Base-by-base conservation (phyloP, 2,888 invertebrate species). In the Tetragonisca angustula region DNA sequence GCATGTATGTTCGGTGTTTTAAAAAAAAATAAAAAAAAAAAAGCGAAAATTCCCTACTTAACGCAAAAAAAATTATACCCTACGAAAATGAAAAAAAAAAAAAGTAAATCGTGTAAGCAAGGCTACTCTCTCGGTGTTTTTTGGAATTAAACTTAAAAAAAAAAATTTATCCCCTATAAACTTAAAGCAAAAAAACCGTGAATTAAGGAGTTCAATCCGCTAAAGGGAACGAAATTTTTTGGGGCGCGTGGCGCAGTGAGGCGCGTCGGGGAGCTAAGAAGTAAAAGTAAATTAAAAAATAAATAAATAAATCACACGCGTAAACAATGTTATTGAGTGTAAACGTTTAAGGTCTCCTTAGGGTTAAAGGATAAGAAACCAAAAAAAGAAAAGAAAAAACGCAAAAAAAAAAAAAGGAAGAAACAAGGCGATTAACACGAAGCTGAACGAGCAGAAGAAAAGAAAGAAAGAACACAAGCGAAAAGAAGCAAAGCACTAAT, bases 1-100 rank as follows among this genome's bases (percentile, higher is more conserved):
- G 93, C 93, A 94, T 94, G 93, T 94, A 93, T 94, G 94, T 94
- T 94, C 91, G 94, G 93, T 94, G 94, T 94, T 94, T 91, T 82
- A 89, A 92, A 92, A 80, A 80, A 72, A 76, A 76, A 80, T 27
- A 81, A 79, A 75, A 80, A 91, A 92, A 79, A 52, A 54, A 61
- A 61, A 27, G 88, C 89, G 90, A 91, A 87, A 92, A 91, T 92
- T 92, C 93, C 90, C 92, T 92, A 93, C 91, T 32, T 92, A 93
- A 91, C 80, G 88, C 90, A 88, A 89, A 91, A 88, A 87, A 89
- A 89, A 86, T 88, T 90, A 90, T 79, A 87, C 85, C 88, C 82
- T 87, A 88, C 87, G 87, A 43, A 27, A 21, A n/a, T 21, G 90
- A 50, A 52, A 52, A 67, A 54, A 32, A 90, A 91, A 91, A 91